These are phyloP conservation scores for Drosophila nasuta DNA, from an alignment of 1,140 invertebrate genomes.

Conservation along the genomic window DNA sequence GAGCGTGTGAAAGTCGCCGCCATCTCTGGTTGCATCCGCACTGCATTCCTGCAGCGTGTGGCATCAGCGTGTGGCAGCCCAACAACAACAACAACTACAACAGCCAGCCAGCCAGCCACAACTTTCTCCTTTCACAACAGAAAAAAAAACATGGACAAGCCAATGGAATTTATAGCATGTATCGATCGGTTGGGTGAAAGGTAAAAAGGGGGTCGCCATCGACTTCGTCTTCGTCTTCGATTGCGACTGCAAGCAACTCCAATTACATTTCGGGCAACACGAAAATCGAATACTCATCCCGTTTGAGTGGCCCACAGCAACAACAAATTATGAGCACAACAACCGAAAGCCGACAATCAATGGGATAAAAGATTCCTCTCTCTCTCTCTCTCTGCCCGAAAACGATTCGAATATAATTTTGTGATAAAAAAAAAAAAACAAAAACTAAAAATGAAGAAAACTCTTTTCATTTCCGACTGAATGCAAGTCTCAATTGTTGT, in stretches of 20 bases:
- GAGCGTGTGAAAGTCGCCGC: slow-evolving; percentile 50
- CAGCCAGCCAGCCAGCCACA: background rate
- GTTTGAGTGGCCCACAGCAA: slow-evolving; percentile 19
- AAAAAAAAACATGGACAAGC: background rate
- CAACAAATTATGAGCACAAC: slow-evolving; percentile 15
- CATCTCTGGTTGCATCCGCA: slow-evolving; percentile 31
- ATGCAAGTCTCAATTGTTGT: background rate
- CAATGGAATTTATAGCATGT: slow-evolving; percentile 39
- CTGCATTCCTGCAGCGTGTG: slow-evolving; percentile 26
- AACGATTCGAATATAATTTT: background rate
- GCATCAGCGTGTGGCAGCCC: slow-evolving; percentile 12
- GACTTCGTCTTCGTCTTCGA: background rate
- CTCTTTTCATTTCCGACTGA: background rate
- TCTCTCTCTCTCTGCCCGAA: background rate
- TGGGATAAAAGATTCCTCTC: background rate
- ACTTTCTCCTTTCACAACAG: slow-evolving; percentile 68
- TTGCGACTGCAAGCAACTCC: background rate
- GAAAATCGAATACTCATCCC: slow-evolving; percentile 27
- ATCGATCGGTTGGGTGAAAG: slow-evolving; percentile 47
- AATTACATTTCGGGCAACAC: slow-evolving; percentile 21
- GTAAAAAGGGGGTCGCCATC: slow-evolving; percentile 29
- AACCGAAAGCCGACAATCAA: background rate
- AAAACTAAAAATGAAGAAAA: background rate
- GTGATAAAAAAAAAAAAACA: background rate
- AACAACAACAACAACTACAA: background rate